Evolutionary conservation across 2,113 vertebrate genomes (phyloP).

Genomic region (Loxodonta africana): DNA sequence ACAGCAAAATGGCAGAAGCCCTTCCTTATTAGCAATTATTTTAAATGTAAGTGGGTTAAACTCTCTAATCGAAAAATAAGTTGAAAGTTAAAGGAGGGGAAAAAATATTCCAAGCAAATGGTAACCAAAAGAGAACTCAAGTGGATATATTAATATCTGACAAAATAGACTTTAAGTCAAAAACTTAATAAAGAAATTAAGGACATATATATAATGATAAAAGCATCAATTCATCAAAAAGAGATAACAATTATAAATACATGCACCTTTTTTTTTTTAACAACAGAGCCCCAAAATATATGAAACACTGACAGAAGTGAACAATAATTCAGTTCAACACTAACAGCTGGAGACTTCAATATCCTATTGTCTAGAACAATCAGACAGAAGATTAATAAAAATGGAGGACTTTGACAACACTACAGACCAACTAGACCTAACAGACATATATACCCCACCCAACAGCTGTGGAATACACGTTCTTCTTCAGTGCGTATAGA

Average conservation of each 20-base stretch:
- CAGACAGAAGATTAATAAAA: not conserved
- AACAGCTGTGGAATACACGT: no score
- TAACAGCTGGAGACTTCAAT: not conserved
- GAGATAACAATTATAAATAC: not conserved
- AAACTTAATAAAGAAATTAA: not conserved
- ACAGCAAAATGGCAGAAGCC: no score
- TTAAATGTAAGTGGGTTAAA: no score
- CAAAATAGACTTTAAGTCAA: not conserved
- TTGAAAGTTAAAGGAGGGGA: no score
- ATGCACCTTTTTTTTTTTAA: not conserved
- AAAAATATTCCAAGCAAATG: no score
- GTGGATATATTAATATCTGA: not conserved
- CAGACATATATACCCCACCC: no score
- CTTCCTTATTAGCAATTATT: no score
- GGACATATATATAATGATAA: not conserved
- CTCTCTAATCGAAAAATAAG: no score
- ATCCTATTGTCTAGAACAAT: not conserved
- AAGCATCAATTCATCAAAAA: not conserved
- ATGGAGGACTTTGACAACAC: not conserved
- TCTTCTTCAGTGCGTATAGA: no score
- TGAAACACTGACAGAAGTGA: not conserved
- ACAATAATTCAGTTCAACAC: not conserved
- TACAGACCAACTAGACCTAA: not conserved
- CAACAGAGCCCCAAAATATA: not conserved
- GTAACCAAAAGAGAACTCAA: no score